Conservation (phyloP, 2,888 invertebrate genomes). For the Drosophila pegasa region DNA sequence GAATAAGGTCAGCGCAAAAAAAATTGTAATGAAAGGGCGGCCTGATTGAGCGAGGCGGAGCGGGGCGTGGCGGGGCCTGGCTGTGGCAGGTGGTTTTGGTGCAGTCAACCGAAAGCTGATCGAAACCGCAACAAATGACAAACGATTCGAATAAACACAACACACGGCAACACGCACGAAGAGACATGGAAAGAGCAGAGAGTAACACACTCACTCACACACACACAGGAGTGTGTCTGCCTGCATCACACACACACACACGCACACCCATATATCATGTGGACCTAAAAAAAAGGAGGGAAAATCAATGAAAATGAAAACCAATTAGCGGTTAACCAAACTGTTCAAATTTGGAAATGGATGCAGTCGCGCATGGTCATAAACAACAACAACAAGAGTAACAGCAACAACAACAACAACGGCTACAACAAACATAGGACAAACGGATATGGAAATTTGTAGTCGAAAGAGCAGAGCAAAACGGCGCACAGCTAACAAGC, state of each 20-base stretch:
- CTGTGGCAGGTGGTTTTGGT: constrained; percentile 17
- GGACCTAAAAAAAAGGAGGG: constrained; percentile 41
- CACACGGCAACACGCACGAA: constrained; percentile 14
- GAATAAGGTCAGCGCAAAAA: constrained; percentile 64
- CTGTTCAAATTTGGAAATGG: constrained; percentile 80
- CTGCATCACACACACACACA: constrained; percentile 6
- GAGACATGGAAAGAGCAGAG: neutral
- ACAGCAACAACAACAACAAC: constrained; percentile 36
- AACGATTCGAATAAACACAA: constrained; percentile 68
- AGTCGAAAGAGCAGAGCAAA: constrained; percentile 23
- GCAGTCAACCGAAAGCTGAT: constrained; percentile 66
- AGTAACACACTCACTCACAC: neutral
- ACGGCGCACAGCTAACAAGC: constrained; percentile 18
- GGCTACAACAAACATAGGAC: constrained; percentile 10
- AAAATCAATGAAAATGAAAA: constrained; percentile 80
- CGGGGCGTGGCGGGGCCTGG: neutral
- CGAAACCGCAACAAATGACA: constrained; percentile 79
- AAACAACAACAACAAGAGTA: constrained; percentile 55
- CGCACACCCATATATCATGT: constrained; percentile 18
- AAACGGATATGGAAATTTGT: constrained; percentile 13
- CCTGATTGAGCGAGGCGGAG: neutral
- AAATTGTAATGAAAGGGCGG: constrained; percentile 7
- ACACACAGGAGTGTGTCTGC: constrained; percentile 2
- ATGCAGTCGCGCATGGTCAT: constrained; percentile 73
- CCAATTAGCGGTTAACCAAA: constrained; percentile 79